A percentile compares a stretch with the other conserved stretches of the same genome.
Conservation (phyloP, 2,888 invertebrate species). For the Agrotis segetum region DNA sequence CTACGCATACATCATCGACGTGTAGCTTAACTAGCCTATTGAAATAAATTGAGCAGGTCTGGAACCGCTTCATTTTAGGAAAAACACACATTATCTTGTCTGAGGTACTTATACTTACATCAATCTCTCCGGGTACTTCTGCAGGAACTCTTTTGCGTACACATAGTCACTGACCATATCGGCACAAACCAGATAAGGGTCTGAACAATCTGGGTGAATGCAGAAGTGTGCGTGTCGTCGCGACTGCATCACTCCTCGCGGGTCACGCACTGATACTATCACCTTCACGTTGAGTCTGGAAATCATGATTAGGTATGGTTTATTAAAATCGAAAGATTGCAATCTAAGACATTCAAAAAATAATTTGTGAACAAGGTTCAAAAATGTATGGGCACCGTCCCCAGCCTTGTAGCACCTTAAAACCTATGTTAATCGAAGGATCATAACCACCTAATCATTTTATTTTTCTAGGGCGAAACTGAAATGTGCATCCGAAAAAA, state of each 20-base stretch:
- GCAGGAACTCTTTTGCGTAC: slow-evolving; percentile 92
- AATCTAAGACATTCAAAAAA: too few relatives aligned
- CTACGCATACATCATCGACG: neutral
- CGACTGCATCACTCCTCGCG: slow-evolving; percentile 96
- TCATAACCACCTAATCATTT: too few relatives aligned
- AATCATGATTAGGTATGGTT: neutral
- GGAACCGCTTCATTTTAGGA: neutral
- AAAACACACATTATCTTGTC: too few relatives aligned
- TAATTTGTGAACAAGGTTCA: too few relatives aligned
- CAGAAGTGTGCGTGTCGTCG: slow-evolving; percentile 94
- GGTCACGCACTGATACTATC: slow-evolving; percentile 95
- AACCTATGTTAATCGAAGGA: too few relatives aligned
- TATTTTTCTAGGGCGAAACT: too few relatives aligned
- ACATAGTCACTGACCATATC: slow-evolving; percentile 96
- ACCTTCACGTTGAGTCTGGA: slow-evolving; percentile 93
- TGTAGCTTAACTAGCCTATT: neutral
- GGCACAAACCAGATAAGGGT: slow-evolving; percentile 94
- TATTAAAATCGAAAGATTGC: neutral
- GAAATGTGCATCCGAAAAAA: too few relatives aligned
- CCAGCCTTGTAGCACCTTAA: too few relatives aligned
- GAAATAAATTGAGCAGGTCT: too few relatives aligned
- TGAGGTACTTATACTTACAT: slow-evolving; percentile 89
- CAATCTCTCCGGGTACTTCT: slow-evolving; percentile 94
- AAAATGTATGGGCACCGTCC: too few relatives aligned
- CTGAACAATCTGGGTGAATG: slow-evolving; percentile 95